These are phyloP conservation scores for Drosophila watanabei DNA, from an alignment of 1,140 invertebrate genomes.

Conservation along the genomic window DNA sequence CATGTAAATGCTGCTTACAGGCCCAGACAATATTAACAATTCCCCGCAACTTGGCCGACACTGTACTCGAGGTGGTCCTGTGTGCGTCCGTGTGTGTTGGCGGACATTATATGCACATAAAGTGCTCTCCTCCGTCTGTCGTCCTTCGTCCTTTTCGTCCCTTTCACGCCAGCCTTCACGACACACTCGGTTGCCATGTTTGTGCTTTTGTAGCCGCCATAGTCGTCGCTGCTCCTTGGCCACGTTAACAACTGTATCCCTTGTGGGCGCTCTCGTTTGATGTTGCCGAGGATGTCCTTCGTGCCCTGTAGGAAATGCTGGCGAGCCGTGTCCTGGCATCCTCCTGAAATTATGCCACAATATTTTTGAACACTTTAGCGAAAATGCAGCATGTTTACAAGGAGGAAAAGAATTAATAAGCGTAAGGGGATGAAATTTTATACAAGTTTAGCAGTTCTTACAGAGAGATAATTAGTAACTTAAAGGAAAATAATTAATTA, in stretches of 20 bases:
- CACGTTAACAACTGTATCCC: conserved; percentile 78
- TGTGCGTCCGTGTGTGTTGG: conserved; percentile 32
- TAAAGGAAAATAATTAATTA: background rate
- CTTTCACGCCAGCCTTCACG: conserved; percentile 33
- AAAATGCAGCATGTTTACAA: background rate
- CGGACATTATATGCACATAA: conserved; percentile 61
- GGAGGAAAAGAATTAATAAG: background rate
- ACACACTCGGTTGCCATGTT: conserved; percentile 66
- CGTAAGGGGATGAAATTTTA: background rate
- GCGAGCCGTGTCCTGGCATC: conserved; percentile 29
- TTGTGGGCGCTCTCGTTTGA: conserved; percentile 55
- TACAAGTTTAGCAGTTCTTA: background rate
- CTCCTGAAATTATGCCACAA: conserved; percentile 65
- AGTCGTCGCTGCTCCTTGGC: conserved; percentile 52
- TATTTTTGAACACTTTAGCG: conserved; percentile 1
- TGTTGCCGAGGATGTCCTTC: conserved; percentile 52
- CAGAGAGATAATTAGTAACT: background rate
- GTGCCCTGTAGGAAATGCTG: conserved; percentile 65
- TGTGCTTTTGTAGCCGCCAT: conserved; percentile 48
- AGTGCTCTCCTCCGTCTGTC: conserved; percentile 37
- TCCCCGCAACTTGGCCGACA: conserved; percentile 59
- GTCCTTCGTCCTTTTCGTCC: conserved; percentile 17
- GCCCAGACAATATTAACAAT: conserved; percentile 76
- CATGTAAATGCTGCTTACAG: conserved; percentile 76
- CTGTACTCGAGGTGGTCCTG: conserved; percentile 20